Evolutionary conservation across 1,140 invertebrate species (phyloP).

Genomic region (Pseudomyrmex pallidus): DNA sequence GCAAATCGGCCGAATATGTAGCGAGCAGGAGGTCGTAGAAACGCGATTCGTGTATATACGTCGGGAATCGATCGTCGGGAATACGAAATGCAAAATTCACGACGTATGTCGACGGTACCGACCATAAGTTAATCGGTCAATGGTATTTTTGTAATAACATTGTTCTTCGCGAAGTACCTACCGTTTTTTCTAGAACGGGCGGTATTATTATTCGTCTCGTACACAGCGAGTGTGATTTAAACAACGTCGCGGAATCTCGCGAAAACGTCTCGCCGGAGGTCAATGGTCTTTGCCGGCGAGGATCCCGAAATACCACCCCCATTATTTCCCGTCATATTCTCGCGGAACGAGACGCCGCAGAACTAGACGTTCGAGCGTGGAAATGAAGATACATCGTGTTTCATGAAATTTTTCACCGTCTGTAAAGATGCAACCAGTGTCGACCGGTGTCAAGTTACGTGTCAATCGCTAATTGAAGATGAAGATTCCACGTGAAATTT

Average conservation of each 20-base stretch:
- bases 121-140: constrained; percentile 46
- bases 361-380: background rate
- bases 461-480: too few species aligned
- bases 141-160: background rate
- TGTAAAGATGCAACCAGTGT: background rate
- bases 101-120: background rate
- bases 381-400: background rate
- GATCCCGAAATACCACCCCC: constrained; percentile 50
- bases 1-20: constrained; percentile 1
- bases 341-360: background rate
- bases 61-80: constrained; percentile 32
- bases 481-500: too few species aligned
- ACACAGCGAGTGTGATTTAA: background rate
- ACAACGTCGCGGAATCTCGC: constrained; percentile 41
- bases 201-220: background rate
- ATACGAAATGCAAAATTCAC: constrained; percentile 25
- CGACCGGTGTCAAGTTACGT: too few species aligned
- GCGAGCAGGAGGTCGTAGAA: background rate
- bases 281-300: constrained; percentile 34
- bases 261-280: constrained; percentile 40
- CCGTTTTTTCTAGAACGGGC: constrained; percentile 14
- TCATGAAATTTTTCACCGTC: background rate
- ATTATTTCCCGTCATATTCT: constrained; percentile 47
- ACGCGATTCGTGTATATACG: background rate
- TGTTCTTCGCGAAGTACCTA: background rate